These are phyloP conservation scores for Serranus cabrilla DNA, from an alignment of 2,797 vertebrate genomes.

Conservation along the genomic window DNA sequence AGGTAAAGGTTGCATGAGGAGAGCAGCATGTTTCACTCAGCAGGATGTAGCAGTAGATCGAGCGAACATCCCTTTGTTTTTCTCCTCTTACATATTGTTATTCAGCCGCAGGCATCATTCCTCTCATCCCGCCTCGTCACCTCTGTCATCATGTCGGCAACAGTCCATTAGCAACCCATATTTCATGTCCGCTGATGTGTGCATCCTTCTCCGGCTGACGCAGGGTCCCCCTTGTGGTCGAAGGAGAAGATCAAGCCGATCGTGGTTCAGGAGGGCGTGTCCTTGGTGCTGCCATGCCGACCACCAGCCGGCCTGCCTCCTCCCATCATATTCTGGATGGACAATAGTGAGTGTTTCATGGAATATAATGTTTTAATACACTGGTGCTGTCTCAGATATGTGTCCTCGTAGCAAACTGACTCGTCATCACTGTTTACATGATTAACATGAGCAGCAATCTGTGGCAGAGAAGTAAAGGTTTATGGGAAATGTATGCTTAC, in stretches of 20 bases:
- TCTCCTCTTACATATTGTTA: slow-evolving; percentile 26
- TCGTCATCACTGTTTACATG: background rate
- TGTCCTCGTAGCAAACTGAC: background rate
- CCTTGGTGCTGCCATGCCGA: slow-evolving; percentile 91
- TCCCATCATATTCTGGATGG: slow-evolving; percentile 99
- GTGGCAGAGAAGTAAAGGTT: background rate
- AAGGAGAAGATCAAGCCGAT: slow-evolving; percentile 94
- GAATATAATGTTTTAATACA: background rate
- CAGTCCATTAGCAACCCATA: slow-evolving; percentile 32
- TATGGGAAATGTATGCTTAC: background rate
- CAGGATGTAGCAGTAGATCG: slow-evolving; percentile 15
- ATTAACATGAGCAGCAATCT: background rate
- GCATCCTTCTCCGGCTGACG: slow-evolving; percentile 32
- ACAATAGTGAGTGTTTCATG: slow-evolving; percentile 91
- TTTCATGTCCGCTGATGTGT: slow-evolving; percentile 34
- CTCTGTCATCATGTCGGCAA: slow-evolving; percentile 42
- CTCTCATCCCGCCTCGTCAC: slow-evolving; percentile 43
- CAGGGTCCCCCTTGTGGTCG: slow-evolving; percentile 97
- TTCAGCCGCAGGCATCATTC: slow-evolving; percentile 33
- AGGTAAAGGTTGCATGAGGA: slow-evolving; percentile 72
- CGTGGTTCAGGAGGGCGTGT: slow-evolving; percentile 88
- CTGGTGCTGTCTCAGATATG: background rate
- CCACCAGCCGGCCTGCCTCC: slow-evolving; percentile 95
- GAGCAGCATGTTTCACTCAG: slow-evolving; percentile 56
- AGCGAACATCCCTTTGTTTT: slow-evolving; percentile 52